Percentiles rank a stretch among this genome's conserved stretches.
Evolutionary conservation across 1,140 invertebrate species (phyloP).

Genomic region (Drosophila virilis): DNA sequence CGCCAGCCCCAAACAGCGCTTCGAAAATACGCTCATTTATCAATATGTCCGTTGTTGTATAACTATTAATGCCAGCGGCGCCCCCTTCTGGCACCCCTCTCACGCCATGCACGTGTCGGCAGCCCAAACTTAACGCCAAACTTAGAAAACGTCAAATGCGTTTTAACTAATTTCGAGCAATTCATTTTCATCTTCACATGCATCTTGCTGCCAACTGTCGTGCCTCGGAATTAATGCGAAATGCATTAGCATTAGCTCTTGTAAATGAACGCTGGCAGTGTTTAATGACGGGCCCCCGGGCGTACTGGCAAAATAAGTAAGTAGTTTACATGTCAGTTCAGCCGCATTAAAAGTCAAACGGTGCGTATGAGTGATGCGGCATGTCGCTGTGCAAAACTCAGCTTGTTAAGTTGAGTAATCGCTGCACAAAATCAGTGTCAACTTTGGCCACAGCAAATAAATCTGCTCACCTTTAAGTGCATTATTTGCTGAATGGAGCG

Average conservation of each 20-base stretch:
- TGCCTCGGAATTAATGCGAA: slow-evolving; percentile 64
- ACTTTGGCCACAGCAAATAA: slow-evolving; percentile 48
- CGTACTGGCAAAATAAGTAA: neutral
- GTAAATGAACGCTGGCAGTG: slow-evolving; percentile 50
- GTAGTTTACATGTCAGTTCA: neutral
- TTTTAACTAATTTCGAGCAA: slow-evolving; percentile 77
- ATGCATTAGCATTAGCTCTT: slow-evolving; percentile 72
- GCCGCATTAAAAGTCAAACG: slow-evolving; percentile 33
- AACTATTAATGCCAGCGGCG: slow-evolving; percentile 72
- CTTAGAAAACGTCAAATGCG: slow-evolving; percentile 75
- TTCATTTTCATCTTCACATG: slow-evolving; percentile 73
- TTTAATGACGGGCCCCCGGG: slow-evolving; percentile 34
- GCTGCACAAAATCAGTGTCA: slow-evolving; percentile 48
- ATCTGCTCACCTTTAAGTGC: slow-evolving; percentile 66
- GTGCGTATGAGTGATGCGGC: slow-evolving; percentile 47
- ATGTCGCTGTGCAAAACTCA: slow-evolving; percentile 10
- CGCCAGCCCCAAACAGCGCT: slow-evolving; percentile 42
- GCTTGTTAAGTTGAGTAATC: slow-evolving; percentile 23
- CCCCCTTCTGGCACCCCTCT: neutral
- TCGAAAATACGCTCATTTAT: slow-evolving; percentile 78
- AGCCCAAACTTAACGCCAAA: slow-evolving; percentile 47
- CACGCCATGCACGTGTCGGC: slow-evolving; percentile 40
- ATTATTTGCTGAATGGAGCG: slow-evolving; percentile 64
- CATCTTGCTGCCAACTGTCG: slow-evolving; percentile 59
- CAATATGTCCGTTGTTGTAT: slow-evolving; percentile 82